A percentile compares a stretch with the other conserved stretches of the same genome.
Conservation (phyloP, 2,888 invertebrate genomes). For the Nasonia oneida region DNA sequence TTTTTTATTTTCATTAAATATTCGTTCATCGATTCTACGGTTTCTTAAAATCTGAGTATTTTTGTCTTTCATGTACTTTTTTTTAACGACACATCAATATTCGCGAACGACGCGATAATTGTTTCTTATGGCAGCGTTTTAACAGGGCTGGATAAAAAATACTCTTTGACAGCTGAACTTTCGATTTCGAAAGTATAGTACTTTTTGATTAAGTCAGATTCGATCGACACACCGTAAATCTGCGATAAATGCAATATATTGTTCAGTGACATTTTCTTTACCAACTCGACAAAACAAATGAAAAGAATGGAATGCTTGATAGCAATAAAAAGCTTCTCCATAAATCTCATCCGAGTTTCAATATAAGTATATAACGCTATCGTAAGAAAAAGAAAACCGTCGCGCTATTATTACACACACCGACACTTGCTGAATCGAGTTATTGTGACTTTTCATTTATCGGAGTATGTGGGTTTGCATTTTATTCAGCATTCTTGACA, state of each 20-base stretch:
- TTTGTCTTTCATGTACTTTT: slow-evolving; percentile 53
- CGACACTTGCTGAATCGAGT: background rate
- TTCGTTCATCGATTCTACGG: slow-evolving; percentile 41
- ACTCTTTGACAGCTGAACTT: slow-evolving; percentile 48
- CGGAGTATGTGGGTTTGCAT: slow-evolving; percentile 26
- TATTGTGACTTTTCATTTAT: background rate
- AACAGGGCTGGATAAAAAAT: slow-evolving; percentile 32
- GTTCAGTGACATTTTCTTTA: background rate
- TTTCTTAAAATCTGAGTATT: slow-evolving; percentile 49
- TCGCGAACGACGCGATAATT: slow-evolving; percentile 54
- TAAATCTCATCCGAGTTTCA: background rate
- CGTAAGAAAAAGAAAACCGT: background rate
- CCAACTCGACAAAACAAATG: too few relatives aligned
- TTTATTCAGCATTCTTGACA: slow-evolving; percentile 48
- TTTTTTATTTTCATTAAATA: slow-evolving; percentile 23
- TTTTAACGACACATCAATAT: slow-evolving; percentile 56
- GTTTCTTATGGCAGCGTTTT: slow-evolving; percentile 58
- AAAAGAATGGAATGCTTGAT: too few relatives aligned
- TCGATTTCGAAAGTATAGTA: background rate
- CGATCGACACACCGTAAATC: background rate
- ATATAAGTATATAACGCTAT: background rate
- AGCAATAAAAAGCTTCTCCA: too few relatives aligned
- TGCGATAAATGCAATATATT: background rate
- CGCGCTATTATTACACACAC: background rate
- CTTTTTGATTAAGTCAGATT: background rate